Base-by-base conservation (phyloP, 1,140 invertebrate genomes). In the Halyomorpha halys region DNA sequence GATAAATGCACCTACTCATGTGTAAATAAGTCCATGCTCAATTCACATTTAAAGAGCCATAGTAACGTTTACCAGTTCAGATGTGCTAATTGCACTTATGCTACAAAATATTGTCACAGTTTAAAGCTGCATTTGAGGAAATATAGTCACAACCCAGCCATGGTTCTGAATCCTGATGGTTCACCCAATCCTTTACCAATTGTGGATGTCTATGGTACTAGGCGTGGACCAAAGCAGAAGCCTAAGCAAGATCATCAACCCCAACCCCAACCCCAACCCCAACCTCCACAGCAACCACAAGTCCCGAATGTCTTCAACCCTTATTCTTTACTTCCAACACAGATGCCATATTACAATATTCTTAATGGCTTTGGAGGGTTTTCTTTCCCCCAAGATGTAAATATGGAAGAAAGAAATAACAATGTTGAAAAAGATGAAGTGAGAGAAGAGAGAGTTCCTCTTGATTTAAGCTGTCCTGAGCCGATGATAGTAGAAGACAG, bases 1-100 rank as follows among this genome's bases (percentile, higher is more conserved):
- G 78, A 82, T 59, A 88, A 95, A 70, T 97, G 94, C 75, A 80
- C 82, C 15, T 98, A 97, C 71, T 83, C 85, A 0, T 99, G 97
- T 72, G 96, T 99, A 3, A 99, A 98, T 76, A 98, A 99, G 73
- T 98, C 95, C 0, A 99, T 99, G 97, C 79, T 99, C 14, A 98
- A 97, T 73, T 97, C 93, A 0, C 97, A 99, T 72, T 82, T 97
- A 70, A 99, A 99, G 73, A 97, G 92, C 0, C 97, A 99, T 74
- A 97, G 94, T 0, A 94, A 91, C 66, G 78, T 98, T 0, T 98
- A 98, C 72, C 96, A 97, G 71, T 99, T 97, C 74, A 82, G 91
- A 25, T 99, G 97, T 73, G 79, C 84, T 0, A 88, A 97, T 72
- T 99, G 97, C 73, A 85, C 83, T n/a, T 99, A 98, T 73, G 93